Evolutionary conservation across 2,888 invertebrate genomes (phyloP).

Genomic region (Agrochola circellaris): DNA sequence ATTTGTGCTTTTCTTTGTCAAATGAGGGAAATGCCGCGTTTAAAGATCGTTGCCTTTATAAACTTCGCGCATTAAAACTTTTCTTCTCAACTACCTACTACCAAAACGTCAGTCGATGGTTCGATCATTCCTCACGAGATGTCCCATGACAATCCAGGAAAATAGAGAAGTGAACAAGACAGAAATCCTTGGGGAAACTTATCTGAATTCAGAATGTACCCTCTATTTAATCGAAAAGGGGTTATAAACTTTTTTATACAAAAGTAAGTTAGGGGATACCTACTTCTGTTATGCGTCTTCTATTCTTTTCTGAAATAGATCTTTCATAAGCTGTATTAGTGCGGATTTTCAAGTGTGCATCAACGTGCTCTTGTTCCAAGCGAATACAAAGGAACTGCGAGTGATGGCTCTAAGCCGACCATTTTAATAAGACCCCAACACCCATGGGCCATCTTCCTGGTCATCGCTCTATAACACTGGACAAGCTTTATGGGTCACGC

Average conservation of each 20-base stretch:
- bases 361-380: conserved; percentile 20
- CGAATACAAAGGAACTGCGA: conserved; percentile 40
- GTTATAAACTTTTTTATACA: not conserved
- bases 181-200: conserved; percentile 16
- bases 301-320: conserved; percentile 14
- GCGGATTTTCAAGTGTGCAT: conserved; percentile 28
- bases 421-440: conserved; percentile 43
- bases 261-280: too few species aligned
- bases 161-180: conserved; percentile 12
- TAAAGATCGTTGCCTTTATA: not conserved
- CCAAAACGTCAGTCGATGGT: not conserved
- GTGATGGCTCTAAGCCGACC: conserved; percentile 42
- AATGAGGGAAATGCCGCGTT: not conserved
- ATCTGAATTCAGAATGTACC: conserved; percentile 15
- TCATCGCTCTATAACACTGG: conserved; percentile 58
- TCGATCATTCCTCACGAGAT: not conserved
- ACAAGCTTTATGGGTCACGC: conserved; percentile 73
- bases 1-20: not conserved
- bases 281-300: too few species aligned
- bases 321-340: conserved; percentile 21
- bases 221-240: conserved; percentile 20
- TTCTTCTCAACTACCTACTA: not conserved
- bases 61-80: not conserved
- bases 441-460: conserved; percentile 11
- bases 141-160: not conserved